Conservation (phyloP, 2,888 invertebrate species). For the Drosophila prostipennis region DNA sequence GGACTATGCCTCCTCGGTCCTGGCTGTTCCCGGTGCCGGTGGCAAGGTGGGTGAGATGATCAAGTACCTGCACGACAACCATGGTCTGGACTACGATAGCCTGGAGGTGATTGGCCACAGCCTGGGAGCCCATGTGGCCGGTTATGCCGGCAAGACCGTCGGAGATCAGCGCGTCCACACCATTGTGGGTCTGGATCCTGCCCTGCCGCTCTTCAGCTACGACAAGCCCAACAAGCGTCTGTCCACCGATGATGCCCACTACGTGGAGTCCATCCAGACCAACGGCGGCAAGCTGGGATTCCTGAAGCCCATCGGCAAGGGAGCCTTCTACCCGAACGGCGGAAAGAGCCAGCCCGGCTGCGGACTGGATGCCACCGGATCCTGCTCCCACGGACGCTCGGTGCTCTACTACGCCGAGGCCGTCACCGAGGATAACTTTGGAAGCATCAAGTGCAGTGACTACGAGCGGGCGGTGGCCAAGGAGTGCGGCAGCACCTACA, state of each 20-base stretch:
- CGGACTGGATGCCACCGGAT: conserved; percentile 80
- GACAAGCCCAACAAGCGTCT: conserved; percentile 70
- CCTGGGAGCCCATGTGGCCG: conserved; percentile 87
- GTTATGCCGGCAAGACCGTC: conserved; percentile 86
- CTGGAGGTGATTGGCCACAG: conserved; percentile 86
- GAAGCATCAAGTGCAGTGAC: conserved; percentile 68
- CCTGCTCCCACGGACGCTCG: conserved; percentile 84
- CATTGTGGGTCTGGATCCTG: conserved; percentile 85
- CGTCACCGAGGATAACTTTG: conserved; percentile 77
- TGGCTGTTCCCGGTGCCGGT: conserved; percentile 78
- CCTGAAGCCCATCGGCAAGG: conserved; percentile 82
- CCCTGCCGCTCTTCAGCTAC: conserved; percentile 75
- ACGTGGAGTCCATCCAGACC: conserved; percentile 83
- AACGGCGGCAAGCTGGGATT: conserved; percentile 81
- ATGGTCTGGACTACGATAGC: conserved; percentile 84
- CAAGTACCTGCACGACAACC: conserved; percentile 84
- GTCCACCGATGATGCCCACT: conserved; percentile 73
- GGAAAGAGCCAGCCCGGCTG: conserved; percentile 86
- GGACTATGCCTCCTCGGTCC: conserved; percentile 86
- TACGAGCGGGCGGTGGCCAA: conserved; percentile 69
- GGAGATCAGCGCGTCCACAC: conserved; percentile 85
- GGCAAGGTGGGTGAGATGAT: conserved; percentile 73
- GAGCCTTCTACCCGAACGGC: conserved; percentile 85
- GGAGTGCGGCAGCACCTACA: conserved; percentile 66
- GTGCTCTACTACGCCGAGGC: conserved; percentile 84